phyloP scores from a whole-genome alignment of 2,113 vertebrate genomes.

The Phalacrocorax pelagicus region DNA sequence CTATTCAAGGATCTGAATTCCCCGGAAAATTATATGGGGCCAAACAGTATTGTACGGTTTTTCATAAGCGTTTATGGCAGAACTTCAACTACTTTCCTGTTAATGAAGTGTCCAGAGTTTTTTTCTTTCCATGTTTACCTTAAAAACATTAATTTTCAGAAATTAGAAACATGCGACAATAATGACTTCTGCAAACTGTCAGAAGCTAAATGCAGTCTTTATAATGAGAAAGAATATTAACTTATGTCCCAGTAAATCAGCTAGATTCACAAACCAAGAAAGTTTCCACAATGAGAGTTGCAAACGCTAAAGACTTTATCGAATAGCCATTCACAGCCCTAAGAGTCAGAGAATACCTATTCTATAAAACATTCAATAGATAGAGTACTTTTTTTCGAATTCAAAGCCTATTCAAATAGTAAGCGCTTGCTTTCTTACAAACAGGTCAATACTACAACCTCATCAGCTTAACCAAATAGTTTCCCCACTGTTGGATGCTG shows the following conservation, averaged over 20 bases:
- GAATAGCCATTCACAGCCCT: neutral
- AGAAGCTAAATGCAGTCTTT: conserved; percentile 44
- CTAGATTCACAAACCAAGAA: neutral
- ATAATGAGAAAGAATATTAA: conserved; percentile 41
- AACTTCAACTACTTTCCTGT: conserved; percentile 69
- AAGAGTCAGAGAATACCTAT: neutral
- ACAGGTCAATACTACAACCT: neutral
- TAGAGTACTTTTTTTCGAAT: neutral
- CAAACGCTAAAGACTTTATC: neutral
- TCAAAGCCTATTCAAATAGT: neutral
- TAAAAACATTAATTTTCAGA: conserved; percentile 67
- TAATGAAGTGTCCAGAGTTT: conserved; percentile 57
- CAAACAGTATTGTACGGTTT: conserved; percentile 66
- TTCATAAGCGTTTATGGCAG: conserved; percentile 68
- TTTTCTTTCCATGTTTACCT: conserved; percentile 56
- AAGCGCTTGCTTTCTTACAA: neutral
- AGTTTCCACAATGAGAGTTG: neutral
- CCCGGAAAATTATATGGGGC: conserved; percentile 45
- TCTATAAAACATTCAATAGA: neutral
- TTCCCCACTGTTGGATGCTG: neutral
- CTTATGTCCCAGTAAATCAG: conserved; percentile 2
- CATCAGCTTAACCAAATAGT: neutral
- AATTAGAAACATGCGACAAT: conserved; percentile 68
- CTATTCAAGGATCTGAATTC: conserved; percentile 67
- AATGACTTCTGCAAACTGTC: conserved; percentile 42